These are phyloP conservation scores for Jacana jacana DNA, from an alignment of 2,113 vertebrate genomes.

Conservation along the genomic window DNA sequence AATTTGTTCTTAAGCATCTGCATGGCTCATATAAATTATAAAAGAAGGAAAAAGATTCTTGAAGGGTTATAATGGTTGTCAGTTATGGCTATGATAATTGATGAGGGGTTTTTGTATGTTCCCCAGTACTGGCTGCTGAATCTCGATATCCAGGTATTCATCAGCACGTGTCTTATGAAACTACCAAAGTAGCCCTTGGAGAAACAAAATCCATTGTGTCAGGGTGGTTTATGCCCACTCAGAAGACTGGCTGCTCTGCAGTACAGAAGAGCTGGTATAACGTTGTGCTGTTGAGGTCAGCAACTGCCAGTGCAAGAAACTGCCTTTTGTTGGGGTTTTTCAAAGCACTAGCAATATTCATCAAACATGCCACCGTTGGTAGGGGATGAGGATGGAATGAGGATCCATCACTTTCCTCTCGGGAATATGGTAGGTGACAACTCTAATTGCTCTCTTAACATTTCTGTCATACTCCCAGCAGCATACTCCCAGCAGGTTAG, in stretches of 20 bases:
- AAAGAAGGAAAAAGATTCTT: not conserved
- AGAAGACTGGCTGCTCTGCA: not conserved
- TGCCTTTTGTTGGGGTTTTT: not conserved
- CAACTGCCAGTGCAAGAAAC: rapidly evolving
- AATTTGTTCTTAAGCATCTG: not conserved
- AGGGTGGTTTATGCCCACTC: not conserved
- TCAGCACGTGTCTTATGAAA: not conserved
- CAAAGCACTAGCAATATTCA: not conserved
- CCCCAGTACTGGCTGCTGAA: not conserved
- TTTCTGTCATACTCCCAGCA: not conserved
- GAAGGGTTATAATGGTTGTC: not conserved
- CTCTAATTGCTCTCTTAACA: not conserved
- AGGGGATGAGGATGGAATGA: not conserved
- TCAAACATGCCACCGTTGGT: rapidly evolving
- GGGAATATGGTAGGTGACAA: not conserved
- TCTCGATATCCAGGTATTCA: not conserved
- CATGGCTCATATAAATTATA: not conserved
- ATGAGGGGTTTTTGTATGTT: not conserved
- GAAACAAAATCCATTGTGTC: not conserved
- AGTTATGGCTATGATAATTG: not conserved
- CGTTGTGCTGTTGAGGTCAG: rapidly evolving
- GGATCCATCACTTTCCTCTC: not conserved
- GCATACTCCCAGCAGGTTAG: not conserved
- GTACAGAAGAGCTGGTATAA: not conserved
- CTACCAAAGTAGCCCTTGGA: not conserved